Evolutionary conservation across 2,113 vertebrate species (phyloP).

Genomic region (Baryphthengus martii): DNA sequence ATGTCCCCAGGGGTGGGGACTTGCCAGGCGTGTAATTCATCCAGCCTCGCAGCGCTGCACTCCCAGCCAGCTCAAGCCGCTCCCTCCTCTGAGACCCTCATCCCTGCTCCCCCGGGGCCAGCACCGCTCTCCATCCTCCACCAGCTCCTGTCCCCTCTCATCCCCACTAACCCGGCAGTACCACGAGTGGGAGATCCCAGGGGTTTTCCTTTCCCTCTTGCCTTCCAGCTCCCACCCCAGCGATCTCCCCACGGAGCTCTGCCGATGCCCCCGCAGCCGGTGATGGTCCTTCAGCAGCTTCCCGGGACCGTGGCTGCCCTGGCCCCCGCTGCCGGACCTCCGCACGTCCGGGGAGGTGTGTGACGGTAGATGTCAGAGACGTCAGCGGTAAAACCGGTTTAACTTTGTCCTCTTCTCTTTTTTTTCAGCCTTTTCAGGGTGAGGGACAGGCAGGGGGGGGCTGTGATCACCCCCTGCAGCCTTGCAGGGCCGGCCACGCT

Average conservation of each 20-base stretch:
- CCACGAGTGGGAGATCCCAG: not conserved
- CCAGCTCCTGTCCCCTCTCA: not conserved
- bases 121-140: no score
- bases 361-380: not conserved
- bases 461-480: not conserved
- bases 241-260: rapidly evolving
- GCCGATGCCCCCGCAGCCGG: slow-evolving; percentile 41
- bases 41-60: not conserved
- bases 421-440: not conserved
- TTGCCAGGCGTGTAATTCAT: rapidly evolving
- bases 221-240: not conserved
- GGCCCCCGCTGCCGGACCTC: slow-evolving; percentile 7
- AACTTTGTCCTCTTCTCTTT: no score
- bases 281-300: slow-evolving; percentile 66
- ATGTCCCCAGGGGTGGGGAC: not conserved
- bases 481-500: rapidly evolving
- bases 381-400: not conserved
- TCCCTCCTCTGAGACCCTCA: not conserved
- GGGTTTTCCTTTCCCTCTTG: not conserved
- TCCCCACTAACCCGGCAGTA: no score
- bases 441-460: not conserved
- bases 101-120: not conserved
- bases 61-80: not conserved
- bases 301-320: slow-evolving; percentile 20
- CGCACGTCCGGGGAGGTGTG: slow-evolving; percentile 64